These are phyloP conservation scores for Daktulosphaira vitifoliae DNA, from an alignment of 1,140 invertebrate species.

Conservation along the genomic window DNA sequence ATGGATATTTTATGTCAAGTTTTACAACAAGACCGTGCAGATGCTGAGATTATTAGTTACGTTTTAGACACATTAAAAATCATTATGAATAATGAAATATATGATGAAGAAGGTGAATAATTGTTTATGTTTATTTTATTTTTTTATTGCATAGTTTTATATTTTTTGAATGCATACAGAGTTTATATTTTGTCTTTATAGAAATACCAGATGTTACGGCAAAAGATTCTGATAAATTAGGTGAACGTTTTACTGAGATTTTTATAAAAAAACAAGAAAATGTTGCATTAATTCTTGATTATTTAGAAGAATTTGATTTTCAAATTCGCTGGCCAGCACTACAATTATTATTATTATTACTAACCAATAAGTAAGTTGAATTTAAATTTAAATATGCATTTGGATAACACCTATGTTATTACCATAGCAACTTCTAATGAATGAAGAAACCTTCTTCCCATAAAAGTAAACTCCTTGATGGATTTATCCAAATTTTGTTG, in stretches of 20 bases:
- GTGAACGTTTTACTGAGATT: slow-evolving; percentile 97
- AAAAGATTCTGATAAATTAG: slow-evolving; percentile 48
- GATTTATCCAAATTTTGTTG: too few species aligned
- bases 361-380: slow-evolving; percentile 53
- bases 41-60: slow-evolving; percentile 86
- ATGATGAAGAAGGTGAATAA: slow-evolving; percentile 64
- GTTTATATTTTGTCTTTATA: slow-evolving; percentile 27
- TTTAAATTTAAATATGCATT: slow-evolving; percentile 4
- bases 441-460: too few species aligned
- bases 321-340: slow-evolving; percentile 79
- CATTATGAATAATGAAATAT: slow-evolving; percentile 73
- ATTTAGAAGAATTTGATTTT: slow-evolving; percentile 95
- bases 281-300: slow-evolving; percentile 70
- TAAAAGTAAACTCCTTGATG: too few species aligned
- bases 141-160: slow-evolving; percentile 38
- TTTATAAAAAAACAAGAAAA: slow-evolving; percentile 89
- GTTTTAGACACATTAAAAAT: slow-evolving; percentile 86
- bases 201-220: slow-evolving; percentile 46
- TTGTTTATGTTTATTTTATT: slow-evolving; percentile 35
- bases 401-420: too few species aligned
- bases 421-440: too few species aligned
- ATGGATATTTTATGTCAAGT: slow-evolving; percentile 77
- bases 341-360: slow-evolving; percentile 70
- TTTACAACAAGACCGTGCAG: slow-evolving; percentile 69
- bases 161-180: neutral